Percentiles rank a stretch among this genome's conserved stretches.
phyloP scores from a whole-genome alignment of 2,888 invertebrate species.

The Tortricodes alternella region DNA sequence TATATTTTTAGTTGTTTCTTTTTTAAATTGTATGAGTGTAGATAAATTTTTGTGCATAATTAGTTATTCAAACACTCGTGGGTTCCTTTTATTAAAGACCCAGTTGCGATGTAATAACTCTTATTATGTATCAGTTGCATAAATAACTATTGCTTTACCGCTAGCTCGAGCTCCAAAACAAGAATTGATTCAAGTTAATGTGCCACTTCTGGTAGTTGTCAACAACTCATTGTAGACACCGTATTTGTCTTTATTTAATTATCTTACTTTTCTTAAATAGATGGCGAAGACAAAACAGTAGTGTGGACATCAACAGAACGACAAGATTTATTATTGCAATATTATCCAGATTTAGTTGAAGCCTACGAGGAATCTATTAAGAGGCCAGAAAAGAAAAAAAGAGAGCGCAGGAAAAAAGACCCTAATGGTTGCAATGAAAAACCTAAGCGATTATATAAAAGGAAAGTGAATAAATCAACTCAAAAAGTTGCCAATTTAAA shows the following conservation, averaged over 20 bases:
- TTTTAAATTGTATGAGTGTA: too few relatives aligned
- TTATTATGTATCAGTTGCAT: too few relatives aligned
- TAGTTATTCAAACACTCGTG: too few relatives aligned
- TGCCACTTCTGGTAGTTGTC: not conserved
- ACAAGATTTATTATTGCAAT: constrained; percentile 82
- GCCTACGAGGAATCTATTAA: constrained; percentile 81
- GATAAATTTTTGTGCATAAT: too few relatives aligned
- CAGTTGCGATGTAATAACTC: too few relatives aligned
- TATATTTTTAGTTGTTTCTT: too few relatives aligned
- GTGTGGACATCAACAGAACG: constrained; percentile 88
- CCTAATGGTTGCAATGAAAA: constrained; percentile 51
- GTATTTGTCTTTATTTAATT: not conserved
- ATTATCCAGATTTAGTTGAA: constrained; percentile 85
- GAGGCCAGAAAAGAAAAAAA: constrained; percentile 76
- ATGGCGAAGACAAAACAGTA: constrained; percentile 72
- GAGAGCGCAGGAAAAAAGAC: constrained; percentile 53
- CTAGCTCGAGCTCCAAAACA: too few relatives aligned
- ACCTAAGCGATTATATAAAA: constrained; percentile 68
- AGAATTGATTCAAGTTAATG: too few relatives aligned
- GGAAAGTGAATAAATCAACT: constrained; percentile 52
- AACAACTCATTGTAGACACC: not conserved
- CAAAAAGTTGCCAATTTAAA: constrained; percentile 45
- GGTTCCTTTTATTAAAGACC: too few relatives aligned
- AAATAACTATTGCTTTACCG: too few relatives aligned
- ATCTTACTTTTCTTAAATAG: constrained; percentile 40